phyloP scores from a whole-genome alignment of 2,797 vertebrate species.

The Paramormyrops hopkinsi region DNA sequence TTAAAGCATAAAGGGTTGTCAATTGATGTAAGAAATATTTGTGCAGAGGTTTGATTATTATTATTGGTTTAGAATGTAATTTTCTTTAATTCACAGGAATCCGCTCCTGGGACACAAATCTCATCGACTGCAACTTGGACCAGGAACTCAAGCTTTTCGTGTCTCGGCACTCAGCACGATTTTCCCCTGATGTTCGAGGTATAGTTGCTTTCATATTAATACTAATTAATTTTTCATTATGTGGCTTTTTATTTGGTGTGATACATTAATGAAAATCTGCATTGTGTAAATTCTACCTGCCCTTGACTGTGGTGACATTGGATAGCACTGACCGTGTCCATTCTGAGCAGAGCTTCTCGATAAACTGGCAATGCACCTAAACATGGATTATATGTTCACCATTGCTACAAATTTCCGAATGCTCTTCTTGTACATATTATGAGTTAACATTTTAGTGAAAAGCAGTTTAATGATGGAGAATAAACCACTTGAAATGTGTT shows the following conservation, averaged over 20 bases:
- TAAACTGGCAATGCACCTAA: neutral
- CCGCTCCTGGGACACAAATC: slow-evolving; percentile 93
- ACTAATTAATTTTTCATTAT: neutral
- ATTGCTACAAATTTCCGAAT: neutral
- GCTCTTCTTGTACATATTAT: neutral
- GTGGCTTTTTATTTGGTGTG: neutral
- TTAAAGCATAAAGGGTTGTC: neutral
- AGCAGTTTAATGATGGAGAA: neutral
- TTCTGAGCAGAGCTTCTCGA: neutral
- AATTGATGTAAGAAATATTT: neutral
- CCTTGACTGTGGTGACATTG: neutral
- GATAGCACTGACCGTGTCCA: neutral
- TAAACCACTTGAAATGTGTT: neutral
- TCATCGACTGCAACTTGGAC: slow-evolving; percentile 92
- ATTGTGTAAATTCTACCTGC: neutral
- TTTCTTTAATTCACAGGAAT: slow-evolving; percentile 70
- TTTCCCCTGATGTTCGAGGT: slow-evolving; percentile 93
- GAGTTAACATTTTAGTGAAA: neutral
- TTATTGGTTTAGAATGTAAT: neutral
- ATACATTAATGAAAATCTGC: neutral
- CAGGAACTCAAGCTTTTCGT: slow-evolving; percentile 97
- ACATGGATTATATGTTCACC: neutral
- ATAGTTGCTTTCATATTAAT: slow-evolving; percentile 23
- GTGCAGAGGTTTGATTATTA: neutral
- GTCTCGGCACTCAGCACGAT: slow-evolving; percentile 92